Conservation (phyloP, 2,113 vertebrate species). For the Poeciliopsis turrubarensis region DNA sequence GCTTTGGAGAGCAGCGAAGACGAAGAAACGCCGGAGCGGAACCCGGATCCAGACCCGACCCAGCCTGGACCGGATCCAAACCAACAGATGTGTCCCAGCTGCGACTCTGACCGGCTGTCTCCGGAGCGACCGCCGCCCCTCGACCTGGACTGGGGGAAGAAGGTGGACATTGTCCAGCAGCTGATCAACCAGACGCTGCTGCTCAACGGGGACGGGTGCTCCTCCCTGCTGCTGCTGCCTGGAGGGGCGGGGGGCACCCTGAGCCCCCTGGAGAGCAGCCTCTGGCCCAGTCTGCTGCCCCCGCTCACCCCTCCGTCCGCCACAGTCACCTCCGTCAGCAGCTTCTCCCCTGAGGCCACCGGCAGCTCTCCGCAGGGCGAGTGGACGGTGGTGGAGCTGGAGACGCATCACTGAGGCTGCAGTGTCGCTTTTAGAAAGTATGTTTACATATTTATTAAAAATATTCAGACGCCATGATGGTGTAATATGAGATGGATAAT, state of each 20-base stretch:
- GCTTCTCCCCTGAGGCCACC: slow-evolving; percentile 88
- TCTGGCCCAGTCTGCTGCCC: slow-evolving; percentile 88
- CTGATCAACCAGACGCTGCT: slow-evolving; percentile 88
- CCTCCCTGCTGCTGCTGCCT: slow-evolving; percentile 68
- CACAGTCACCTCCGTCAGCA: slow-evolving; percentile 90
- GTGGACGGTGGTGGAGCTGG: slow-evolving; percentile 93
- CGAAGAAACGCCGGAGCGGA: slow-evolving; percentile 25
- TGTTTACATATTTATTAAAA: no score
- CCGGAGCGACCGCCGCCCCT: slow-evolving; percentile 61
- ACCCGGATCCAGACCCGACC: neutral
- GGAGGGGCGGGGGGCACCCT: slow-evolving; percentile 78
- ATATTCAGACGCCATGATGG: no score
- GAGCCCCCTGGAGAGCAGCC: slow-evolving; percentile 86
- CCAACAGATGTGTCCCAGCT: neutral
- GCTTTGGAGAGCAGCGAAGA: slow-evolving; percentile 74
- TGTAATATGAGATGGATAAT: no score
- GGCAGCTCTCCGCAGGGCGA: slow-evolving; percentile 87
- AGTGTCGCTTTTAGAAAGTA: no score
- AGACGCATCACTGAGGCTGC: slow-evolving; percentile 86
- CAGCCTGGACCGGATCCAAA: no score
- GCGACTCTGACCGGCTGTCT: slow-evolving; percentile 28
- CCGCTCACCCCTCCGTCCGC: slow-evolving; percentile 88
- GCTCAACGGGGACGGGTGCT: slow-evolving; percentile 78
- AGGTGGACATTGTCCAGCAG: slow-evolving; percentile 88
- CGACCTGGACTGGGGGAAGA: slow-evolving; percentile 80